Evolutionary conservation across 2,113 vertebrate species (phyloP).

Genomic region (Epinephelus moara): DNA sequence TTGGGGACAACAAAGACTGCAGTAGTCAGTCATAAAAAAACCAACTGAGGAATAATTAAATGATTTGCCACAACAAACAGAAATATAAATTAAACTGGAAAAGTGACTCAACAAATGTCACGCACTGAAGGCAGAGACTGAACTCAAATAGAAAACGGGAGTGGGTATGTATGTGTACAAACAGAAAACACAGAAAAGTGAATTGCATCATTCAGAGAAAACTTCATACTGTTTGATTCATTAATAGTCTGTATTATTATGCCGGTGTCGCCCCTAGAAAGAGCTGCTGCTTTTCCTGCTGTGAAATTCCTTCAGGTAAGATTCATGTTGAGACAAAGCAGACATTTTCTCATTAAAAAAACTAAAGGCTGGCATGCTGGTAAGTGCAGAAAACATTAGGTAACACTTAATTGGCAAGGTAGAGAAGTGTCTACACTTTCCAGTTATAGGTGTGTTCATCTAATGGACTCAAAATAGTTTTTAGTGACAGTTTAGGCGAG

Average conservation of each 20-base stretch:
- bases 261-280: not conserved
- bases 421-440: not conserved
- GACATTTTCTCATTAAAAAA: slow-evolving; percentile 7
- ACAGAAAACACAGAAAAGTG: not conserved
- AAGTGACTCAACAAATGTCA: not conserved
- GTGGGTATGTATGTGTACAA: not conserved
- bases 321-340: slow-evolving; percentile 17
- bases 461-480: not conserved
- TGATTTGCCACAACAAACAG: not conserved
- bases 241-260: not conserved
- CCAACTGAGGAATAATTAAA: not conserved
- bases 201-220: not conserved
- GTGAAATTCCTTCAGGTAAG: slow-evolving; percentile 20
- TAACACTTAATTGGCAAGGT: not conserved
- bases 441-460: slow-evolving; percentile 31
- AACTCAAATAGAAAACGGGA: not conserved
- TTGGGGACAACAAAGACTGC: not conserved
- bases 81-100: not conserved
- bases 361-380: not conserved
- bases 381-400: slow-evolving; percentile 14
- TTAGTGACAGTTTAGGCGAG: slow-evolving; percentile 6
- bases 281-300: not conserved
- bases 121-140: not conserved
- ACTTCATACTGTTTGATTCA: not conserved
- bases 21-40: not conserved